Evolutionary conservation across 2,797 vertebrate genomes (phyloP), one percentile per base, ranked within the genome.

Genomic region (Forpus xanthops): DNA sequence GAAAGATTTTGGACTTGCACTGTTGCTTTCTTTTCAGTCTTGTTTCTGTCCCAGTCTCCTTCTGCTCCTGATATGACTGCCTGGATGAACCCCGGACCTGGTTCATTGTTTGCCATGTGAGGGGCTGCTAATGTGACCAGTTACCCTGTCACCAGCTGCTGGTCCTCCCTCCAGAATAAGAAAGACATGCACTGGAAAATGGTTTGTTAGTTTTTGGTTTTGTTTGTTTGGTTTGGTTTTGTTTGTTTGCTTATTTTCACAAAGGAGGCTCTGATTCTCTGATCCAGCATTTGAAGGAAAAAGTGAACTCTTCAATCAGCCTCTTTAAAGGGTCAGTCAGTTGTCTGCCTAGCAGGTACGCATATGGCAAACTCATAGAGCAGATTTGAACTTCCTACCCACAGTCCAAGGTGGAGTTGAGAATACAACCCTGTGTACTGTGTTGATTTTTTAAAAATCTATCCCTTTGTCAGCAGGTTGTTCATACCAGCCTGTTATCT

Each of bases 131-230:
- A 39, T 76, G 21, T 1, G 21, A 45, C 21, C 45, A 45, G 45
- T 21, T 45, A 3, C 12, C 11, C 23, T 42, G 20, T 72, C 47
- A 61, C 3, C 18, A 50, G 25, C 41, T 53, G 37, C 6, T 80
- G 11, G 5, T 44, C 27, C 30, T 44, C 6, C 37, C 27, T 89
- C 80, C 61, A 67, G 24, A 41, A 31, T 61, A 80, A 58, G 9
- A 79, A 31, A 47, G 44, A 27, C 4, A 21, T 1, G 1, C 6
- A 58, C 60, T 42, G 33, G 41, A 14, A 61, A 11, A 11, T 17
- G 18, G 14, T 72, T 49, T 27, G 8, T 49, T 49, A 9, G 1
- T 0, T 49, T 53, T 33, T 15, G 5, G 8, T 62, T 1, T n/a
- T 31, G 5, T 12, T n/a, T 17, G 44, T 20, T 20, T 55, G 6